phyloP scores from a whole-genome alignment of 2,113 vertebrate species.

The Aldabrachelys gigantea region DNA sequence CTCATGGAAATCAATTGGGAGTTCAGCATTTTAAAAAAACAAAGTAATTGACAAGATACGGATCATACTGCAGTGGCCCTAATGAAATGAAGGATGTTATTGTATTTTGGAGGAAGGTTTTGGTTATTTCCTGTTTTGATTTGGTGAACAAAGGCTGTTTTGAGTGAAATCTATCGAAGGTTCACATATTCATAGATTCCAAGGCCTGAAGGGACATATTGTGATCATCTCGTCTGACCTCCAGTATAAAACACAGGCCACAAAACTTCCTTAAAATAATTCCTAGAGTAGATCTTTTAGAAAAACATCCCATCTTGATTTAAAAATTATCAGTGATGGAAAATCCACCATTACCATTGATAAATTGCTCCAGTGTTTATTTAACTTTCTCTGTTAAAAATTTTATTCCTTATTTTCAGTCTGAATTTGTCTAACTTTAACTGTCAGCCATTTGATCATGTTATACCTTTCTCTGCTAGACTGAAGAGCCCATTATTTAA shows the following conservation, averaged over 20 bases:
- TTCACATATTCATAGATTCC: not conserved
- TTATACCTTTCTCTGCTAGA: not conserved
- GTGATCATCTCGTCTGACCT: not conserved
- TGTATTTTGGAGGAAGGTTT: not conserved
- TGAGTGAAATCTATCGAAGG: not conserved
- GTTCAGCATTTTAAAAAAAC: not conserved
- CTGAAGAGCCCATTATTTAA: not conserved
- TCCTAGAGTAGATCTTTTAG: not conserved
- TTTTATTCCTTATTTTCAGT: not conserved
- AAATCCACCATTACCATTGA: not conserved
- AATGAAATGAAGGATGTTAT: not conserved
- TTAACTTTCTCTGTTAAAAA: not conserved
- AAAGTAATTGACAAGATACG: not conserved
- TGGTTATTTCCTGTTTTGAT: not conserved
- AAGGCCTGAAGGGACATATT: not conserved
- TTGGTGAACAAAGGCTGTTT: not conserved
- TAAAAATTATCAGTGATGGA: not conserved
- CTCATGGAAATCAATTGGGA: not conserved
- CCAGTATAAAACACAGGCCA: not conserved
- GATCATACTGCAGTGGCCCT: not conserved
- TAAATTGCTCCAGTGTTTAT: not conserved
- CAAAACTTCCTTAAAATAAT: not conserved
- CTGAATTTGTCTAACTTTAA: not conserved
- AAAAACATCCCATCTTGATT: not conserved
- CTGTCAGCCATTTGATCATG: not conserved